These are phyloP conservation scores for Gorsachius goisagi DNA, from an alignment of 2,113 vertebrate genomes.

Conservation along the genomic window DNA sequence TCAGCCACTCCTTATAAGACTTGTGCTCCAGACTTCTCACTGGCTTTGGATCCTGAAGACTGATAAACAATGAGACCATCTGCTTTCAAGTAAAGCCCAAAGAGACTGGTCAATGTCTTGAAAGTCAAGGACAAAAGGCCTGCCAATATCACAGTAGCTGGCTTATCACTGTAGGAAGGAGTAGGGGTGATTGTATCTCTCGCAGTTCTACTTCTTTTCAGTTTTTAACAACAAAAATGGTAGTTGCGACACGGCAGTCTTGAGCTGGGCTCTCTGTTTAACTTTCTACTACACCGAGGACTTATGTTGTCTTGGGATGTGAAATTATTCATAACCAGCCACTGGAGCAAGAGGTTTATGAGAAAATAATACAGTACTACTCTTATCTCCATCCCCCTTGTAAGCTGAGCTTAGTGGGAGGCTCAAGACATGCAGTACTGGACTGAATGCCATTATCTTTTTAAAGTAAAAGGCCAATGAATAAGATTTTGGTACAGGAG, in stretches of 20 bases:
- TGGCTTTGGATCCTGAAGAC: neutral
- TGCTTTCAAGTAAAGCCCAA: neutral
- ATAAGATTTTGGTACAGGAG: neutral
- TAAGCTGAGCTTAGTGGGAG: neutral
- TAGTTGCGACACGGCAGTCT: too few species aligned
- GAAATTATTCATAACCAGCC: neutral
- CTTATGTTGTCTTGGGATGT: neutral
- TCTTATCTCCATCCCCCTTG: neutral
- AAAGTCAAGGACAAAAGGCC: neutral
- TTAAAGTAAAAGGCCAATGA: neutral
- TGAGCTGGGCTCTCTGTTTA: neutral
- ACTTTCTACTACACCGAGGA: neutral
- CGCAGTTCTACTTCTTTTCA: neutral
- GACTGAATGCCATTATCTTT: neutral
- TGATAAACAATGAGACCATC: neutral
- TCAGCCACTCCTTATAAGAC: too few species aligned
- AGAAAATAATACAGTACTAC: neutral
- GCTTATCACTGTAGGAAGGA: neutral
- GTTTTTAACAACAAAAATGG: neutral
- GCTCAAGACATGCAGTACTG: neutral
- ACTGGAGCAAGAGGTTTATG: neutral
- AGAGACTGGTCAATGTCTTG: neutral
- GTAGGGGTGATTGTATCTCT: neutral
- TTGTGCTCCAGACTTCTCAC: too few species aligned
- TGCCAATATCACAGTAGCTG: neutral